phyloP scores from a whole-genome alignment of 1,140 invertebrate species.

The Bombus terrestris region DNA sequence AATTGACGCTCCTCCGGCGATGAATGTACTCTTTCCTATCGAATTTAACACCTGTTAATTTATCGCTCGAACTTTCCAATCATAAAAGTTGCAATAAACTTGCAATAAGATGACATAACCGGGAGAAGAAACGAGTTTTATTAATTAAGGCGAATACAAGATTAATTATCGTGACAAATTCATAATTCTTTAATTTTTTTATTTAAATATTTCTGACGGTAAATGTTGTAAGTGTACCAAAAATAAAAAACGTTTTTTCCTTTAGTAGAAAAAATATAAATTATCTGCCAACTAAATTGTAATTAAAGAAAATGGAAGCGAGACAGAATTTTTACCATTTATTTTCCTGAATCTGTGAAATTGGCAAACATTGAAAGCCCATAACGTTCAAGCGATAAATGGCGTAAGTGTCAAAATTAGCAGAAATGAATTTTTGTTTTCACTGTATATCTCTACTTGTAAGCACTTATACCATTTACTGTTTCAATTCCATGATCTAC shows the following conservation, averaged over 20 bases:
- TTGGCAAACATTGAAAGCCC: neutral
- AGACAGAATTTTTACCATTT: neutral
- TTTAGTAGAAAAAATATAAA: too few species aligned
- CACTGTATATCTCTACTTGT: neutral
- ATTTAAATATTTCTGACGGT: neutral
- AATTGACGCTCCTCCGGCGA: neutral
- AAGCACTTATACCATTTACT: neutral
- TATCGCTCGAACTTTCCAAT: neutral
- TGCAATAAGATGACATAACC: neutral
- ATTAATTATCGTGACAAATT: neutral
- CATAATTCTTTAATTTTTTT: neutral
- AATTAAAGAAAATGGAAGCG: neutral
- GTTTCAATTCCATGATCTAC: neutral
- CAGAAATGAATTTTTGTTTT: neutral
- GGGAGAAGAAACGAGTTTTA: neutral
- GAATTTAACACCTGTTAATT: neutral
- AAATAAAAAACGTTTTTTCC: neutral
- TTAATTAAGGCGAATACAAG: neutral
- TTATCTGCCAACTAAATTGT: neutral
- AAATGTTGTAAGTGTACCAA: neutral
- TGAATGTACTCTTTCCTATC: neutral
- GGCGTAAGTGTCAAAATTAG: neutral
- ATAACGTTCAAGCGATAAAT: neutral
- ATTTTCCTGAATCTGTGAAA: neutral
- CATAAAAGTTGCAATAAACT: neutral